A percentile compares a stretch with the other conserved stretches of the same genome.
These are phyloP conservation scores for Yponomeuta plumbellus DNA, from an alignment of 2,888 invertebrate genomes.

Conservation along the genomic window DNA sequence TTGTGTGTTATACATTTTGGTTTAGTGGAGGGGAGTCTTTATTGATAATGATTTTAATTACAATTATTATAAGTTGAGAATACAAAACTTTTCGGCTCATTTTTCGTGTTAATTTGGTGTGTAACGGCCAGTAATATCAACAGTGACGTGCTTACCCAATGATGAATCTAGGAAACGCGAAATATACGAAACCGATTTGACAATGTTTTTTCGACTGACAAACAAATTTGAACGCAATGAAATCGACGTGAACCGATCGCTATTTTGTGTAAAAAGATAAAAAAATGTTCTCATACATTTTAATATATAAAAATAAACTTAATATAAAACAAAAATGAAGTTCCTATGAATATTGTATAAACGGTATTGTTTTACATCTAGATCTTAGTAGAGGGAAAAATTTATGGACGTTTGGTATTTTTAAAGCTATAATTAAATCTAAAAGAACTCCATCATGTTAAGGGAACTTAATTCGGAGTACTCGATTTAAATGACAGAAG, in stretches of 20 bases:
- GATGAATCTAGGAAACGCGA: slow-evolving; percentile 69
- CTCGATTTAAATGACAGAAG: slow-evolving; percentile 67
- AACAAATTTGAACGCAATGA: slow-evolving; percentile 36
- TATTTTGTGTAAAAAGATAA: slow-evolving; percentile 71
- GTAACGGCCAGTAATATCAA: slow-evolving; percentile 54
- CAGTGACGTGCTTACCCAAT: slow-evolving; percentile 54
- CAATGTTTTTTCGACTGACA: slow-evolving; percentile 30
- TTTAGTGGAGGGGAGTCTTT: slow-evolving; percentile 26
- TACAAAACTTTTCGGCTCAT: slow-evolving; percentile 66
- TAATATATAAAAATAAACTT: slow-evolving; percentile 74
- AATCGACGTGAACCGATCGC: slow-evolving; percentile 66
- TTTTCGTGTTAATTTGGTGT: slow-evolving; percentile 52
- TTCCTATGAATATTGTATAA: slow-evolving; percentile 77
- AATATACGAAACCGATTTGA: slow-evolving; percentile 43
- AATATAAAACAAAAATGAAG: slow-evolving; percentile 73
- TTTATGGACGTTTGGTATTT: slow-evolving; percentile 74
- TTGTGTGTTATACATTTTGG: slow-evolving; percentile 49
- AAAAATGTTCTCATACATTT: slow-evolving; percentile 69
- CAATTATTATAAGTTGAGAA: slow-evolving; percentile 45
- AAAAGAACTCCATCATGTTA: slow-evolving; percentile 53
- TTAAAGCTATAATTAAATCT: slow-evolving; percentile 62
- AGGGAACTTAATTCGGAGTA: slow-evolving; percentile 52
- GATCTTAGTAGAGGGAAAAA: slow-evolving; percentile 74
- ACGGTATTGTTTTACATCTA: slow-evolving; percentile 76
- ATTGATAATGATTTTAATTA: slow-evolving; percentile 32